A percentile compares a stretch with the other conserved stretches of the same genome.
These are phyloP conservation scores for Notolepis coatsorum DNA, from an alignment of 2,797 vertebrate species.

Conservation along the genomic window DNA sequence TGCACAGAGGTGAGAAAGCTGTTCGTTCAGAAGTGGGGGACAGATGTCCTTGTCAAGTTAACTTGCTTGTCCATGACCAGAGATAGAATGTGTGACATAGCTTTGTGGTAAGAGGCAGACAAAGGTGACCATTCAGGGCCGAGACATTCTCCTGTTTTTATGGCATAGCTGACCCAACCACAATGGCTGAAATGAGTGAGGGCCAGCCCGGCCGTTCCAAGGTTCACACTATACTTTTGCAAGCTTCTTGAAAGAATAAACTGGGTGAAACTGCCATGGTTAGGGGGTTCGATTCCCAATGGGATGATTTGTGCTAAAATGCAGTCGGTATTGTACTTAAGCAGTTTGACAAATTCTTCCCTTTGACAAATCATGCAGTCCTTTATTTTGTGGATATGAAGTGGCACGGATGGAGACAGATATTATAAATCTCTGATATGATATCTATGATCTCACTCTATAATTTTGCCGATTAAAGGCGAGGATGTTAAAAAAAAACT, in stretches of 20 bases:
- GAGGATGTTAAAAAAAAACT: background rate
- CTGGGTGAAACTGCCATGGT: too few relatives aligned
- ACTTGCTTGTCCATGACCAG: background rate
- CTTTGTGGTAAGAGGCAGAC: constrained; percentile 29
- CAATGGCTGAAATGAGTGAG: too few relatives aligned
- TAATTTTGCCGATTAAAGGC: constrained; percentile 52
- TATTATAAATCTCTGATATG: constrained; percentile 47
- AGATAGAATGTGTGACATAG: constrained; percentile 7
- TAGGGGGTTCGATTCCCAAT: too few relatives aligned
- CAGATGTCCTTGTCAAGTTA: constrained; percentile 25
- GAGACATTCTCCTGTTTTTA: constrained; percentile 35
- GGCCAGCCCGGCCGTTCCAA: too few relatives aligned
- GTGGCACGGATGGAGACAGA: constrained; percentile 30
- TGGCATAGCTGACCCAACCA: too few relatives aligned
- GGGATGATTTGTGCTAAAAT: constrained; percentile 18
- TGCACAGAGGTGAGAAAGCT: background rate
- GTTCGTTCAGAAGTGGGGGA: constrained; percentile 32
- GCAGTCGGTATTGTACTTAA: background rate
- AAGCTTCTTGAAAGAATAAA: too few relatives aligned
- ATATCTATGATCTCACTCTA: constrained; percentile 24
- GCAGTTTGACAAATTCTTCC: constrained; percentile 20
- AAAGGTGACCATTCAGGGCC: constrained; percentile 26
- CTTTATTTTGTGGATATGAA: constrained; percentile 39
- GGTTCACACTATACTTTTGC: too few relatives aligned
- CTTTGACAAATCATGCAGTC: constrained; percentile 28